Base-by-base conservation (phyloP, 2,797 vertebrate species). In the Antrozous pallidus region DNA sequence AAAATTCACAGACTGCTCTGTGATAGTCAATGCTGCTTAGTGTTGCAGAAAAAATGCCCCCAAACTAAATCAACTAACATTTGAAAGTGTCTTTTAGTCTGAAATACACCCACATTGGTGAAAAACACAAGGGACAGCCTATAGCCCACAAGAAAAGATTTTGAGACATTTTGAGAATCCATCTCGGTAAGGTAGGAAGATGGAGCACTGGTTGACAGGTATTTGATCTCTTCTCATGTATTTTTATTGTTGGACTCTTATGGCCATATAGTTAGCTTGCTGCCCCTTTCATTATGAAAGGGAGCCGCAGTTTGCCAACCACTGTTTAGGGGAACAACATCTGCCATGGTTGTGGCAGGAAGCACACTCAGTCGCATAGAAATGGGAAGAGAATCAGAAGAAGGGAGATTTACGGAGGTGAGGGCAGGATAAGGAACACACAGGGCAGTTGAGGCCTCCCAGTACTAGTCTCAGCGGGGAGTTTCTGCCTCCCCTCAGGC, bases 81-180 rank as follows among this genome's bases (percentile, higher is more conserved):
- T 81, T 73, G 65, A 91, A 96, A 89, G 74, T 40, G 6, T 54
- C 73, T 84, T 63, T 94, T 78, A 88, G 61, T 83, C 36, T 49
- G 49, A 71, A 80, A 78, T 81, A 69, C 49, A 73, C n/a, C 38
- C 67, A 74, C 47, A 9, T 26, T 54, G 61, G 73, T 81, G 18
- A 49, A 71, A 91, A 91, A 28, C 11, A 22, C 10, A 65, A 54
- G 51, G 17, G 26, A 5, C 11, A 54, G 3, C 11, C 28, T 75
- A 14, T 51, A 92, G 26, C 17, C 45, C n/a, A 54, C 6, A 54
- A 63, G 69, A 40, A 84, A 77, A 7, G 69, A n/a, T 86, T 90
- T 71, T 28, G 54, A 94, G 86, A 56, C 45, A 36, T 69, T 58
- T 85, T 84, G 63, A 38, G 54, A 89, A n/a, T 69, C 28, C 11